Evolutionary conservation across 2,888 invertebrate genomes (phyloP).

Genomic region (Coleophora flavipennella): DNA sequence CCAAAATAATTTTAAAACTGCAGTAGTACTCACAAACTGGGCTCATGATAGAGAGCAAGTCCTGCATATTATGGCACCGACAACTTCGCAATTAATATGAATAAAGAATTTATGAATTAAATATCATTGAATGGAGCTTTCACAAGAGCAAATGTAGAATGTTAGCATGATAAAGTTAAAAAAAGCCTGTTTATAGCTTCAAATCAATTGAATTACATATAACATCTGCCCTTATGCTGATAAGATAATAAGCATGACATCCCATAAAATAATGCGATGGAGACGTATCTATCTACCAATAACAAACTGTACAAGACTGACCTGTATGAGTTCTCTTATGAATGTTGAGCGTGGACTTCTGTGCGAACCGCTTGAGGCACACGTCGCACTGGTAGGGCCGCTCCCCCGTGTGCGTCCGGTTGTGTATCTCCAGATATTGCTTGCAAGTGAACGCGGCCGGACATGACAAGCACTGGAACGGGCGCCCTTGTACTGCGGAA

Average conservation of each 20-base stretch:
- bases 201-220: no score
- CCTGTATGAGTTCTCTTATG: constrained; percentile 85
- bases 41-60: constrained; percentile 5
- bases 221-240: constrained; percentile 4
- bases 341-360: constrained; percentile 86
- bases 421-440: constrained; percentile 71
- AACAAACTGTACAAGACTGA: constrained; percentile 27
- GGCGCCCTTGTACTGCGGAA: constrained; percentile 69
- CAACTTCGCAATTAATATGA: constrained; percentile 32
- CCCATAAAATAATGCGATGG: not conserved
- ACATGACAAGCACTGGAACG: constrained; percentile 74
- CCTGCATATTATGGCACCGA: constrained; percentile 58
- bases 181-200: no score
- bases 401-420: constrained; percentile 71
- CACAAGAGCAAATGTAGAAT: no score
- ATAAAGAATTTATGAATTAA: no score
- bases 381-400: constrained; percentile 79
- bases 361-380: constrained; percentile 85
- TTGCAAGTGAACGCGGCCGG: constrained; percentile 74
- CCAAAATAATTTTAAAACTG: not conserved
- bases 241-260: constrained; percentile 11
- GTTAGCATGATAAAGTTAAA: no score
- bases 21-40: constrained; percentile 25
- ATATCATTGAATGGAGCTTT: no score
- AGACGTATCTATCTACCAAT: not conserved